These are phyloP conservation scores for Dromius quadrimaculatus DNA, from an alignment of 2,888 invertebrate species.

Conservation along the genomic window DNA sequence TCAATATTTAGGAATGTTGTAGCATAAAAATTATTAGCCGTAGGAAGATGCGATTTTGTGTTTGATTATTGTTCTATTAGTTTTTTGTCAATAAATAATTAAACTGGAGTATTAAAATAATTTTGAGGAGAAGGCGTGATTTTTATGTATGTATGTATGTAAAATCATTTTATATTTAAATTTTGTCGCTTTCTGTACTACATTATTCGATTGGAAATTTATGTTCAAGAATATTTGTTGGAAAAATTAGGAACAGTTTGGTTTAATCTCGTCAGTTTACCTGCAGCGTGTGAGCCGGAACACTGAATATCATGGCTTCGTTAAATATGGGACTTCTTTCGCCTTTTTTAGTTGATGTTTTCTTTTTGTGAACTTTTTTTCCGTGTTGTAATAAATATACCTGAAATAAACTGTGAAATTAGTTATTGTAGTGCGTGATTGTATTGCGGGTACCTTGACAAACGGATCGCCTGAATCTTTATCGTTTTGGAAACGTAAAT, in stretches of 20 bases:
- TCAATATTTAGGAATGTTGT: no score
- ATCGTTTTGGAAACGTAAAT: conserved; percentile 73
- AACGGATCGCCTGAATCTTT: conserved; percentile 76
- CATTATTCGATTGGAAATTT: no score
- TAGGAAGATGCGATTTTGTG: no score
- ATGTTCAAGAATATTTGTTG: no score
- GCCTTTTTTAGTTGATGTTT: conserved; percentile 80
- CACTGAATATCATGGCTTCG: conserved; percentile 87
- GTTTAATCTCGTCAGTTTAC: conserved; percentile 63
- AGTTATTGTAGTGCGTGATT: background rate
- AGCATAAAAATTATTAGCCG: no score
- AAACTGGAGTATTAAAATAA: no score
- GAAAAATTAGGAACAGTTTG: background rate
- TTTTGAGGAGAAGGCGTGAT: no score
- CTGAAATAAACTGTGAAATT: conserved; percentile 62
- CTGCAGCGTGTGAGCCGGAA: conserved; percentile 78
- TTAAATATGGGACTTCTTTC: conserved; percentile 85
- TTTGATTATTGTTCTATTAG: no score
- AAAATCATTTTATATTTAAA: no score
- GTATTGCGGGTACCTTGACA: conserved; percentile 71
- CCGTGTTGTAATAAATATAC: conserved; percentile 85
- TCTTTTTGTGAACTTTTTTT: conserved; percentile 85
- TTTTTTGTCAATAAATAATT: no score
- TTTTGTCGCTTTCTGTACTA: no score
- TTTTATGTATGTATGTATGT: no score